These are phyloP conservation scores for Larimichthys crocea DNA, from an alignment of 2,113 vertebrate genomes.

Conservation along the genomic window DNA sequence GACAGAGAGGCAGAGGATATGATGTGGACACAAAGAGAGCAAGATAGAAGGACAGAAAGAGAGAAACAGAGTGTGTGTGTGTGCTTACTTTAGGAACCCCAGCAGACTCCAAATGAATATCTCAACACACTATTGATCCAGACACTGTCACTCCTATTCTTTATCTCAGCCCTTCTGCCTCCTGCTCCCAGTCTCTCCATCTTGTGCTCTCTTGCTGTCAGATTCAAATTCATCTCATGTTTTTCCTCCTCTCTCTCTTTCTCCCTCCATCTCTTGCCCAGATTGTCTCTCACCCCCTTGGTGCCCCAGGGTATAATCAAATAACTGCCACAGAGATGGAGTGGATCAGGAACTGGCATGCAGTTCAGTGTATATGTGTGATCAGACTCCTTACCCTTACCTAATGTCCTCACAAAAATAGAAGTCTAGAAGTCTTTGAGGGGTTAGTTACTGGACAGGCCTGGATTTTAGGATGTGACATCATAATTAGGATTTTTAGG, in stretches of 20 bases:
- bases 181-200: conserved; percentile 54
- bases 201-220: conserved; percentile 50
- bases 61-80: conserved; percentile 25
- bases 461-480: conserved; percentile 3
- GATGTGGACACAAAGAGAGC: conserved; percentile 22
- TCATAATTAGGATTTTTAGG: background rate
- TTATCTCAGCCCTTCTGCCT: conserved; percentile 44
- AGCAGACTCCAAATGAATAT: conserved; percentile 66
- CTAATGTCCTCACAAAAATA: conserved; percentile 42
- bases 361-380: conserved; percentile 19
- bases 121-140: conserved; percentile 67
- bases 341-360: conserved; percentile 52
- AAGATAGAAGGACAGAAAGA: conserved; percentile 7
- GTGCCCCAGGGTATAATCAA: conserved; percentile 65
- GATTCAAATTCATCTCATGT: conserved; percentile 46
- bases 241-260: conserved; percentile 2
- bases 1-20: background rate
- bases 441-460: conserved; percentile 21
- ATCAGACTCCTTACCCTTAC: conserved; percentile 9
- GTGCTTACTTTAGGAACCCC: conserved; percentile 36
- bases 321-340: conserved; percentile 71
- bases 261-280: conserved; percentile 13
- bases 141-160: conserved; percentile 49
- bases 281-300: conserved; percentile 48
- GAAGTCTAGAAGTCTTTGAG: background rate